Evolutionary conservation across 2,888 invertebrate genomes (phyloP).

Genomic region (Acleris laterana): DNA sequence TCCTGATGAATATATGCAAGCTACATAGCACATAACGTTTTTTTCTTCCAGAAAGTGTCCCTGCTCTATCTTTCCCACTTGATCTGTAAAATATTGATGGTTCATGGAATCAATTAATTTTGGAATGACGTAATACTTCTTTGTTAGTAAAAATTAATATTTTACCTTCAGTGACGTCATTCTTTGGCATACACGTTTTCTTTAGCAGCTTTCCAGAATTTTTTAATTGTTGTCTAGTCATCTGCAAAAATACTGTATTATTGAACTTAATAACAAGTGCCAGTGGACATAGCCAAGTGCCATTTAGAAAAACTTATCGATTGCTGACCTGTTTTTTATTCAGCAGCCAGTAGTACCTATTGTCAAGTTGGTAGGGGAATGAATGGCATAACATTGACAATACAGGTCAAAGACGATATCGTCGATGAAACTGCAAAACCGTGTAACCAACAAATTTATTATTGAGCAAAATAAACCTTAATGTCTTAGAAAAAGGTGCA

Average conservation of each 20-base stretch:
- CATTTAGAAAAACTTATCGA: no score
- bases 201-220: slow-evolving; percentile 56
- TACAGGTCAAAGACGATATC: no score
- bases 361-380: no score
- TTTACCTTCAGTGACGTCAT: slow-evolving; percentile 57
- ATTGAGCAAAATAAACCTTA: no score
- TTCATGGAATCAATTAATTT: background rate
- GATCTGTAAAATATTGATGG: slow-evolving; percentile 45
- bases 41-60: slow-evolving; percentile 56
- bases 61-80: slow-evolving; percentile 55
- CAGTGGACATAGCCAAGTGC: background rate
- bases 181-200: slow-evolving; percentile 59
- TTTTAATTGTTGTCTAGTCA: slow-evolving; percentile 61
- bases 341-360: no score
- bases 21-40: slow-evolving; percentile 59
- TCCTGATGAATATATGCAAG: slow-evolving; percentile 54
- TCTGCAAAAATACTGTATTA: slow-evolving; percentile 43
- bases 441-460: no score
- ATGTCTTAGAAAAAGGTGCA: no score
- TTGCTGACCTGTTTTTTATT: no score
- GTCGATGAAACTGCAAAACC: no score
- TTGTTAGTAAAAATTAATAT: slow-evolving; percentile 9
- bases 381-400: no score
- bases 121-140: background rate
- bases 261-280: background rate